These are phyloP conservation scores for Eledona agricola DNA, from an alignment of 2,888 invertebrate species.

Conservation along the genomic window DNA sequence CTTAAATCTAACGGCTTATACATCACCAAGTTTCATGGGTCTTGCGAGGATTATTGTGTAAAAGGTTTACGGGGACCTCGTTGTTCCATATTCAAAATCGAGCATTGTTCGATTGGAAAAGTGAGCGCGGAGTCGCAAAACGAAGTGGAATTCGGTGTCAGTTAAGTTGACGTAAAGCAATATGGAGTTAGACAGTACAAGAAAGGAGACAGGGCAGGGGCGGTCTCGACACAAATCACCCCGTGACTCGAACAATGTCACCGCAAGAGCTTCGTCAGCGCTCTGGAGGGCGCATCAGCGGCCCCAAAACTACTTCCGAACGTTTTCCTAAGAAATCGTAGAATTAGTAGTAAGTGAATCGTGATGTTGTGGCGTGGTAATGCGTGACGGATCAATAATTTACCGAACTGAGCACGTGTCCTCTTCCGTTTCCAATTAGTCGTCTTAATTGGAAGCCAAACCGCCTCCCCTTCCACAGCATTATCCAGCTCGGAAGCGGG, in stretches of 20 bases:
- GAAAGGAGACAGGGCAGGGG: conserved; percentile 53
- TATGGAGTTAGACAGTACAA: conserved; percentile 54
- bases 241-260: conserved; percentile 57
- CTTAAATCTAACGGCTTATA: conserved; percentile 50
- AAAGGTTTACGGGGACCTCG: conserved; percentile 40
- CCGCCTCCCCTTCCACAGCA: neutral
- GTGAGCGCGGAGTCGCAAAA: conserved; percentile 9
- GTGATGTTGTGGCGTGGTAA: neutral
- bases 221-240: conserved; percentile 58
- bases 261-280: conserved; percentile 52
- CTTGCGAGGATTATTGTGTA: conserved; percentile 46
- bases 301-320: too few species aligned
- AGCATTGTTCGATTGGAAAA: conserved; percentile 18
- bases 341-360: too few species aligned
- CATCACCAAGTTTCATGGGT: conserved; percentile 49
- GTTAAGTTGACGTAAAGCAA: conserved; percentile 52
- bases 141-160: conserved; percentile 32
- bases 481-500: neutral
- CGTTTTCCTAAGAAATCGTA: conserved; percentile 1
- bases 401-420: too few species aligned
- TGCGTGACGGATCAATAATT: too few species aligned
- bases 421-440: too few species aligned
- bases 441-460: neutral
- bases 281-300: conserved; percentile 21
- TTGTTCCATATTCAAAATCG: conserved; percentile 13